Evolutionary conservation across 2,797 vertebrate species (phyloP), one percentile per base, ranked within the genome.

Genomic region (Ambastaia sidthimunki): DNA sequence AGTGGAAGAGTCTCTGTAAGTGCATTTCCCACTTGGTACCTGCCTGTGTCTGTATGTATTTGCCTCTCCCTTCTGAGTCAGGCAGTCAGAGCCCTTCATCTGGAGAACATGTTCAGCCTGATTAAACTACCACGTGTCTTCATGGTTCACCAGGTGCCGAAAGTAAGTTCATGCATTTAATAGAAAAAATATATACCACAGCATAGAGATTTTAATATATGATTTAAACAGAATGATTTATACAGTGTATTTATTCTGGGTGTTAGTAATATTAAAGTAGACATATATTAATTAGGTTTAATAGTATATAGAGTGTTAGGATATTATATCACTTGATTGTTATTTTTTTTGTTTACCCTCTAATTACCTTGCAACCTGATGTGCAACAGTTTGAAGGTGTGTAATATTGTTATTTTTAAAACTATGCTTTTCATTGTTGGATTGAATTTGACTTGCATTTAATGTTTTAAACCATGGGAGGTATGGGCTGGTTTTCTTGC

Each of bases 141-240:
- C 87, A 93, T 83, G 81, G 92, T 93, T 78, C 89, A 97, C 72
- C 96, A 98, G 83, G 93, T 98, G 55, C 97, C 97, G 25, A 92
- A 95, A 95, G 97, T 98, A 94, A 90, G 96, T 92, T 72, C 13
- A 13, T 54, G 59, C 5, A 54, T 13, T 0, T 13, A 19, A 52
- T 23, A 44, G 18, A 1, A 23, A 23, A 60, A 11, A 72, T 54
- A 57, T 25, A 1, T 9, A 71, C 44, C 21, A 47, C 23, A 69
- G 28, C 15, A 23, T 16, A 77, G 10, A 71, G 2, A 62, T 60
- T 37, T 19, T 3, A 50, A n/a, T 21, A 3, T 48, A 19, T 19
- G 31, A 21, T 55, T 62, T 65, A 0, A 54, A 44, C n/a, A 37
- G 6, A 37, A 44, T 57, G 55, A 13, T 5, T 69, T 6, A 13